Evolutionary conservation across 2,888 invertebrate genomes (phyloP).

Genomic region (Leptopterna dolabrata): DNA sequence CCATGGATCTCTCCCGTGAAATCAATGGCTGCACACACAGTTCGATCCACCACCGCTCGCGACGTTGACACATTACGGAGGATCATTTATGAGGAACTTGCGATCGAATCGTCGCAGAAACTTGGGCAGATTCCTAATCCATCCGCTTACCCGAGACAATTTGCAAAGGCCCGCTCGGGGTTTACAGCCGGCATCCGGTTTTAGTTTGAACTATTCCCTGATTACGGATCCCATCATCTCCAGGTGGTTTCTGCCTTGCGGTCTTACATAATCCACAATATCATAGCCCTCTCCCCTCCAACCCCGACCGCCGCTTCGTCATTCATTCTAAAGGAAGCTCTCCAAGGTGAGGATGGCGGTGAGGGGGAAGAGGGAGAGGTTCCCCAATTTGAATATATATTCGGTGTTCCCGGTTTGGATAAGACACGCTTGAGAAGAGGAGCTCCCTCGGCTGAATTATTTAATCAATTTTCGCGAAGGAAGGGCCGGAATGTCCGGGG

Average conservation of each 20-base stretch:
- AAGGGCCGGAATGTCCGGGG: background rate
- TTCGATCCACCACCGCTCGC: too few species aligned
- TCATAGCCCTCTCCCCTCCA: background rate
- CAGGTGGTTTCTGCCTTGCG: background rate
- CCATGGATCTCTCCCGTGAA: too few species aligned
- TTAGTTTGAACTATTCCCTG: conserved; percentile 3
- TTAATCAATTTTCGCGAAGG: conserved; percentile 14
- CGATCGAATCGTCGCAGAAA: background rate
- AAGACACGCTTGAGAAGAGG: conserved; percentile 19
- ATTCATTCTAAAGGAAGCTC: background rate
- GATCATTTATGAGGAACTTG: background rate
- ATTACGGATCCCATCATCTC: conserved; percentile 29
- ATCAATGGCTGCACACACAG: too few species aligned
- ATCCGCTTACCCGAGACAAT: background rate
- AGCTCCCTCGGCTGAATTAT: conserved; percentile 13
- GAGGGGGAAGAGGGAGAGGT: background rate
- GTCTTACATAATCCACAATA: conserved; percentile 11
- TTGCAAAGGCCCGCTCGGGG: background rate
- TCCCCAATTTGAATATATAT: conserved; percentile 24
- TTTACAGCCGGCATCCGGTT: background rate
- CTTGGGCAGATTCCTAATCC: background rate
- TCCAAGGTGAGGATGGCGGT: too few species aligned
- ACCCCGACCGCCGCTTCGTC: background rate
- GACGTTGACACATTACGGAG: too few species aligned
- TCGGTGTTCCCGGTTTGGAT: conserved; percentile 24